Conservation (phyloP, 1,140 invertebrate genomes). For the Caenorhabditis remanei region DNA sequence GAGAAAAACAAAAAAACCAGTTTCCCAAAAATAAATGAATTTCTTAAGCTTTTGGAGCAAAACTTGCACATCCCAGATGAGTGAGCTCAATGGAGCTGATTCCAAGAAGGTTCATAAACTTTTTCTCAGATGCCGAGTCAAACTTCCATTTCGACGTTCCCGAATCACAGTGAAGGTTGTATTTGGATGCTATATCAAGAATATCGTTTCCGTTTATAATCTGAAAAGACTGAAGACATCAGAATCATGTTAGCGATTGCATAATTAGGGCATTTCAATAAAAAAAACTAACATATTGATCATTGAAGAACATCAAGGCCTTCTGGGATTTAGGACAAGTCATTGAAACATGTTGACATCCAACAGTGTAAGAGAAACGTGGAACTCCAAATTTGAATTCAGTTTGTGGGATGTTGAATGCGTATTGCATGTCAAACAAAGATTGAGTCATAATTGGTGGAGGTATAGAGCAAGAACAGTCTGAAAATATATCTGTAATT, state of each 20-base stretch:
- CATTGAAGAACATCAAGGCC: slow-evolving; percentile 17
- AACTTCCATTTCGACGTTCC: background rate
- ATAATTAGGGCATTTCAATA: no score
- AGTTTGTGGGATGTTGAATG: background rate
- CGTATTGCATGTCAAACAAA: slow-evolving; percentile 8
- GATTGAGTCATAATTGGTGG: background rate
- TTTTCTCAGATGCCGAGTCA: background rate
- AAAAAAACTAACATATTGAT: slow-evolving; percentile 3
- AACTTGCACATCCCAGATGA: slow-evolving; percentile 10
- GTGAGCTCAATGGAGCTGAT: background rate
- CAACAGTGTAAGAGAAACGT: background rate
- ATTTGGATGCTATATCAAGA: background rate
- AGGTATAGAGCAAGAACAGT: background rate
- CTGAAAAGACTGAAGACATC: background rate
- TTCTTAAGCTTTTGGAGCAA: background rate
- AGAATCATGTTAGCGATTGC: no score
- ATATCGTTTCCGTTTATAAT: slow-evolving; percentile 17
- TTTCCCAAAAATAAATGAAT: background rate
- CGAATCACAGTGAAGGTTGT: slow-evolving; percentile 4
- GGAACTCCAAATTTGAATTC: background rate
- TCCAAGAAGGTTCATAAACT: background rate
- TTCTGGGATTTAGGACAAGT: background rate
- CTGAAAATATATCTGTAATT: background rate
- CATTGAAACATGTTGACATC: slow-evolving; percentile 37
- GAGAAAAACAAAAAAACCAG: no score